phyloP scores from a whole-genome alignment of 1,140 invertebrate species.

The Tetraneura akinire region DNA sequence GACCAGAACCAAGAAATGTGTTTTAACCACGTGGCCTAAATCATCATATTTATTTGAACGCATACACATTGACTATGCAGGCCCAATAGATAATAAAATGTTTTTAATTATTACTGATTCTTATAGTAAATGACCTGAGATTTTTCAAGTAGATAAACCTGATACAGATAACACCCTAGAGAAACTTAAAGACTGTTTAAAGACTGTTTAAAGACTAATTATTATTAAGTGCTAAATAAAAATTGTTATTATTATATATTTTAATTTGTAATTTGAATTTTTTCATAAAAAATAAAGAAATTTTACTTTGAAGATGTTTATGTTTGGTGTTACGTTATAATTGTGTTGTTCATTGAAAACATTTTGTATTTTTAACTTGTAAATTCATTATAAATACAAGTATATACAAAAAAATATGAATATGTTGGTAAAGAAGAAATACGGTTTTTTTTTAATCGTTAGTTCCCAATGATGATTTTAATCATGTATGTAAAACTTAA shows the following conservation, averaged over 20 bases:
- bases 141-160: slow-evolving; percentile 53
- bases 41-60: slow-evolving; percentile 49
- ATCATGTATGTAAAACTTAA: too few relatives aligned
- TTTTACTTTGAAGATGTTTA: too few relatives aligned
- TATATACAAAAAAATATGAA: neutral
- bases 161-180: slow-evolving; percentile 46
- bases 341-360: neutral
- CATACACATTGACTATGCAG: slow-evolving; percentile 55
- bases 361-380: neutral
- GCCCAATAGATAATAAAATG: slow-evolving; percentile 56
- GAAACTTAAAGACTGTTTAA: too few relatives aligned
- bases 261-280: too few relatives aligned
- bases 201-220: too few relatives aligned
- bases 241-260: too few relatives aligned
- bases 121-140: slow-evolving; percentile 59
- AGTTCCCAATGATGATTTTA: too few relatives aligned
- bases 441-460: neutral
- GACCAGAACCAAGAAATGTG: slow-evolving; percentile 54
- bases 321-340: too few relatives aligned
- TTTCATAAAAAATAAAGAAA: too few relatives aligned
- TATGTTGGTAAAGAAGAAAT: neutral
- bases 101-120: slow-evolving; percentile 59
- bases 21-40: slow-evolving; percentile 52
- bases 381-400: too few relatives aligned
- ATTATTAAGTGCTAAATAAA: too few relatives aligned